Conservation (phyloP, 1,140 invertebrate genomes). For the Eriosoma lanigerum region DNA sequence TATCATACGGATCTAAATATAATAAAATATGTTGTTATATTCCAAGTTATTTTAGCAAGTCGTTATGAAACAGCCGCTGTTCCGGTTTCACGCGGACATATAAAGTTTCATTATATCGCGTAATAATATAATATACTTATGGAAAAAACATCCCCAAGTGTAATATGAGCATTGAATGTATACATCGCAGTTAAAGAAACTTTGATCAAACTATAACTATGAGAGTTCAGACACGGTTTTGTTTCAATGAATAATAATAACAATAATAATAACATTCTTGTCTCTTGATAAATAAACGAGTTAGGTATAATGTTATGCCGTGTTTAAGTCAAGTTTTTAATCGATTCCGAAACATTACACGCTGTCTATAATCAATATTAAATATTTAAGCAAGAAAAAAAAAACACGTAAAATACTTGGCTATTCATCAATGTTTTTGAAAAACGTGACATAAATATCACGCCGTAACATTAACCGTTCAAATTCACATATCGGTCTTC, state of each 20-base stretch:
- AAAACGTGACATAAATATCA: constrained; percentile 10
- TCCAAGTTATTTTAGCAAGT: no score
- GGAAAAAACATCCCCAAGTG: background rate
- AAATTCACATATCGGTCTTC: no score
- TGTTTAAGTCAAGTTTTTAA: background rate
- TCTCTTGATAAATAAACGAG: constrained; percentile 1
- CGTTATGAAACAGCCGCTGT: background rate
- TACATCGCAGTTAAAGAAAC: background rate
- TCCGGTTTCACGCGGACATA: background rate
- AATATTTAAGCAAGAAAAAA: background rate
- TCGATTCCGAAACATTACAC: background rate
- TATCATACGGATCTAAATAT: no score
- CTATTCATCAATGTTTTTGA: constrained; percentile 13
- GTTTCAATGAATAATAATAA: background rate
- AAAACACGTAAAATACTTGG: background rate
- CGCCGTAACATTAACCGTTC: no score
- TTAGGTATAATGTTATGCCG: background rate
- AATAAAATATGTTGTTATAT: no score
- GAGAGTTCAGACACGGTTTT: background rate
- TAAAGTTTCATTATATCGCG: no score
- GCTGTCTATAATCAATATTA: background rate
- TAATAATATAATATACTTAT: no score
- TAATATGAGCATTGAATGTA: background rate
- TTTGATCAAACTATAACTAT: background rate
- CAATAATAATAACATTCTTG: no score